These are phyloP conservation scores for Bradynema listronoti DNA, from an alignment of 1,140 invertebrate species.

Conservation along the genomic window DNA sequence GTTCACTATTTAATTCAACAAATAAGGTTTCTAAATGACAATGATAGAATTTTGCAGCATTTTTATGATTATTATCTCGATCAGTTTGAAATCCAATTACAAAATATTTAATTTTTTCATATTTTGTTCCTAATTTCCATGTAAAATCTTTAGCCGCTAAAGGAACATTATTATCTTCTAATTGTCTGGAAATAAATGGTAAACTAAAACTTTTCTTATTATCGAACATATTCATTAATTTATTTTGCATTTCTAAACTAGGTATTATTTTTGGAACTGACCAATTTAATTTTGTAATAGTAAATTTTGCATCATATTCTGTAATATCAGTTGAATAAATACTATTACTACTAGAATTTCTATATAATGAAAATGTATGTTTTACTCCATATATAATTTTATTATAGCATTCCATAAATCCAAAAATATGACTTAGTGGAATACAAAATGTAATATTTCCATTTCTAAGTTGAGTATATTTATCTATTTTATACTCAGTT, in stretches of 20 bases:
- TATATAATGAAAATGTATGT: slow-evolving; percentile 22
- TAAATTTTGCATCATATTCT: slow-evolving; percentile 29
- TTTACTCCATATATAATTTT: slow-evolving; percentile 32
- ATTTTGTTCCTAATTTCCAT: slow-evolving; percentile 37
- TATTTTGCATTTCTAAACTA: slow-evolving; percentile 31
- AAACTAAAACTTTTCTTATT: slow-evolving; percentile 22
- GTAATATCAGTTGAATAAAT: slow-evolving; percentile 9
- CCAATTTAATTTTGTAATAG: slow-evolving; percentile 30
- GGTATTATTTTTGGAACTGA: slow-evolving; percentile 30
- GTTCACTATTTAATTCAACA: slow-evolving; percentile 29
- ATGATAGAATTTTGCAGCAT: slow-evolving; percentile 32
- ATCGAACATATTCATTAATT: slow-evolving; percentile 31
- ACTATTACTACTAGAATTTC: slow-evolving; percentile 20
- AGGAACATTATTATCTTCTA: slow-evolving; percentile 34
- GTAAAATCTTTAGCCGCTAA: slow-evolving; percentile 25
- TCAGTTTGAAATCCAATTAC: slow-evolving; percentile 26
- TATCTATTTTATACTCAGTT: slow-evolving; percentile 22
- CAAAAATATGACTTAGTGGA: slow-evolving; percentile 35
- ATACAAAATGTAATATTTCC: slow-evolving; percentile 22
- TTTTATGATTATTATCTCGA: slow-evolving; percentile 31
- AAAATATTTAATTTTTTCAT: slow-evolving; percentile 41
- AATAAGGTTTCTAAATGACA: slow-evolving; percentile 31
- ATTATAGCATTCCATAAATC: slow-evolving; percentile 34
- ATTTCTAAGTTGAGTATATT: slow-evolving; percentile 31
- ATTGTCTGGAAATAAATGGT: slow-evolving; percentile 38